These are phyloP conservation scores for Bucorvus abyssinicus DNA, from an alignment of 2,797 vertebrate species.

Conservation along the genomic window DNA sequence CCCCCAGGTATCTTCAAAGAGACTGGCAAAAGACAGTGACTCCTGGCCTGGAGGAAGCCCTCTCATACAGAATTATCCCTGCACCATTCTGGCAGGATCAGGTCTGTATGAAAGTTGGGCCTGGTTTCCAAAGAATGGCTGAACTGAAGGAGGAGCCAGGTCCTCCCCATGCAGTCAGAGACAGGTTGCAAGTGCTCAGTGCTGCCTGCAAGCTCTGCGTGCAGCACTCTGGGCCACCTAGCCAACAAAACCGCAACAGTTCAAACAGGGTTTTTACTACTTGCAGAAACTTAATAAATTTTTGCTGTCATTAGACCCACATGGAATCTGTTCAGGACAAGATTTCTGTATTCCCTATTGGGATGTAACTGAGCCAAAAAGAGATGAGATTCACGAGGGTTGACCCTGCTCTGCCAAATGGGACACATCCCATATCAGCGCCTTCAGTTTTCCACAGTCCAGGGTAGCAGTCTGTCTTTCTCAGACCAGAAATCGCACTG, in stretches of 20 bases:
- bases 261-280: neutral
- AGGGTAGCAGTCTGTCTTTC: neutral
- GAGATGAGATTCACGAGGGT: neutral
- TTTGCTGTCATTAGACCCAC: neutral
- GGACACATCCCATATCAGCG: fast-evolving
- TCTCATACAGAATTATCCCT: neutral
- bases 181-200: neutral
- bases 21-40: neutral
- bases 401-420: neutral
- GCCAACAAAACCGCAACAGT: neutral
- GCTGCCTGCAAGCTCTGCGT: neutral
- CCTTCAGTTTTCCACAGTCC: neutral
- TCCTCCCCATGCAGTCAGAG: neutral
- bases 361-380: neutral
- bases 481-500: neutral
- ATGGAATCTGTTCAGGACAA: neutral
- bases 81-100: neutral
- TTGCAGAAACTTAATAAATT: neutral
- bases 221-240: neutral
- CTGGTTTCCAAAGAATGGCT: neutral
- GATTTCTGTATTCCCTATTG: neutral
- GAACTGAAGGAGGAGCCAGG: neutral
- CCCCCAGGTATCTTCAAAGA: neutral
- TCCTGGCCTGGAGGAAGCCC: neutral
- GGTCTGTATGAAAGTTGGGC: fast-evolving